These are phyloP conservation scores for Paradoxurus hermaphroditus DNA, from an alignment of 2,113 vertebrate species.

Conservation along the genomic window DNA sequence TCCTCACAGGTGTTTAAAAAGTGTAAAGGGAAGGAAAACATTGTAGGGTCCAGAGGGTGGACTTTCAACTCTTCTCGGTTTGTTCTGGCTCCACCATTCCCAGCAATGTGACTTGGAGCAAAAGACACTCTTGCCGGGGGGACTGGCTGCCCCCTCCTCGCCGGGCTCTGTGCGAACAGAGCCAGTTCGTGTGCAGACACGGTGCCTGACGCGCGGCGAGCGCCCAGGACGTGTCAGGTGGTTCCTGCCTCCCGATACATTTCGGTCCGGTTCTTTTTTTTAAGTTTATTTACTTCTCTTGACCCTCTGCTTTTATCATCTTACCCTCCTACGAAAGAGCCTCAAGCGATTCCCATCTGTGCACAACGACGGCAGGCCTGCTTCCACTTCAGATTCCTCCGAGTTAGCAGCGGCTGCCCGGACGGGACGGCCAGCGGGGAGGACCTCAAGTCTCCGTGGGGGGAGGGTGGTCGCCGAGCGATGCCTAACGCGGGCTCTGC, in stretches of 20 bases:
- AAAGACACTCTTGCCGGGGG: background rate
- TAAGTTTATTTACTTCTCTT: too few species aligned
- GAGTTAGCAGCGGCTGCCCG: background rate
- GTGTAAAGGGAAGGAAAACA: background rate
- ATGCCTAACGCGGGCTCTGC: background rate
- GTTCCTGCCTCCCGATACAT: background rate
- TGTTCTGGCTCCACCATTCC: background rate
- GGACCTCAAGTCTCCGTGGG: background rate
- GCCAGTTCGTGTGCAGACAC: rapidly evolving
- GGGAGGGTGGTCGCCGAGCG: too few species aligned
- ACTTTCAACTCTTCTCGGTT: background rate
- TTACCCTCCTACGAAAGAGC: background rate
- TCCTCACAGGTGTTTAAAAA: background rate
- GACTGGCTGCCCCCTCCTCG: background rate
- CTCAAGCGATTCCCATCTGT: background rate
- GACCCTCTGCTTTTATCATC: background rate
- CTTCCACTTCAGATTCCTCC: background rate
- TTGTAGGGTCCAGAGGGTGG: background rate
- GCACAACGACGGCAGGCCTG: background rate
- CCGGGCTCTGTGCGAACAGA: background rate
- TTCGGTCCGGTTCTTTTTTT: background rate
- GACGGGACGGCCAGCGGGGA: slow-evolving; percentile 34
- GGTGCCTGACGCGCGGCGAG: background rate
- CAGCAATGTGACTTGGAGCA: background rate
- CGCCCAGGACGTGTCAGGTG: rapidly evolving